Conservation (phyloP, 2,113 vertebrate species). For the Bettongia penicillata region DNA sequence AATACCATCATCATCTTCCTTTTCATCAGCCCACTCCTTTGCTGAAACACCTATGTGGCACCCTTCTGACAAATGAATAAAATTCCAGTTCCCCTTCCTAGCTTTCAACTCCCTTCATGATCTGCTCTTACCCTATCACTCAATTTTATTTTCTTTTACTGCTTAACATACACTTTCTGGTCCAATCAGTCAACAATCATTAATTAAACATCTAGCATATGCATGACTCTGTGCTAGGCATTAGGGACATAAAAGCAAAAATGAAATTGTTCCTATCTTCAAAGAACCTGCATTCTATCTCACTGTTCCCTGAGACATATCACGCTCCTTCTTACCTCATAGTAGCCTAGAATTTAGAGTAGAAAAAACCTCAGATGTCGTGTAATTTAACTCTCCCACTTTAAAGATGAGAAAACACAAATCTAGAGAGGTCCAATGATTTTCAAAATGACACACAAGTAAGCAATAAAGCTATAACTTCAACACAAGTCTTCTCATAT, state of each 20-base stretch:
- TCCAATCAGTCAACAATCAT: neutral
- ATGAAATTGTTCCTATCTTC: neutral
- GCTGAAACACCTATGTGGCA: neutral
- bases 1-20: neutral
- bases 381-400: neutral
- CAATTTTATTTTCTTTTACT: neutral
- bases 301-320: neutral
- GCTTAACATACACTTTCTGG: neutral
- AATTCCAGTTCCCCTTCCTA: neutral
- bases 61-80: conserved; percentile 8
- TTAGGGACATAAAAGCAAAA: neutral
- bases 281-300: neutral
- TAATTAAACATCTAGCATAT: neutral
- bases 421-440: neutral
- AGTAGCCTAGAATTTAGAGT: neutral
- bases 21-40: neutral
- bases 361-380: neutral
- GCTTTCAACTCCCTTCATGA: neutral
- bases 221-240: neutral
- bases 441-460: neutral
- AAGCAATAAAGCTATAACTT: neutral
- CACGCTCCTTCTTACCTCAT: neutral
- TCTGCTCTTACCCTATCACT: neutral
- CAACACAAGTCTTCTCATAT: neutral
- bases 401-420: neutral